Base-by-base conservation (phyloP, 2,888 invertebrate species). In the Phasia obesa region DNA sequence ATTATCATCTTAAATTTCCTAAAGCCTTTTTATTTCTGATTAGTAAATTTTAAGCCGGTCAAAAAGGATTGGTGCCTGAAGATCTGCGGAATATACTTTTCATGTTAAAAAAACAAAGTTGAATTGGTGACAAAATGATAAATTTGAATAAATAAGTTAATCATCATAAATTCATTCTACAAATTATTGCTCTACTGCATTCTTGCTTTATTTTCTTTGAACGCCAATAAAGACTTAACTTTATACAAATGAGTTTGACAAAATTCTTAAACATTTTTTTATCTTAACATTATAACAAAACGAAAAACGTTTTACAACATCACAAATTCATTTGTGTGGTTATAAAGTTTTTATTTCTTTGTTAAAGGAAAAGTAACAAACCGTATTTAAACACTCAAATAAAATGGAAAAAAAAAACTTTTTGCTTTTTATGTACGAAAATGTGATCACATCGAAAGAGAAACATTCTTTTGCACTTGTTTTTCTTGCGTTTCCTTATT, bases 401-500 rank as follows among this genome's bases (percentile, higher is more conserved):
- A 13, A 44, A 69, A 35, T 9, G 9, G 25, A 17, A n/a, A 74
- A 65, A 1, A 25, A 19, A 57, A 47, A 70, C 19, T 25, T 74
- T n/a, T 49, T 31, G 31, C 31, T 6, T 31, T 31, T 6, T 51
- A 42, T 60, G 11, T 31, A 25, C 21, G 13, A n/a, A 15, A 51
- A 49, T 21, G 25, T 19, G 19, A 23, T 9, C 6, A 38, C 6
- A 25, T 13, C 21, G 21, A n/a, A 51, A 51, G 42, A 42, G n/a
- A 42, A 42, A 42, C 15, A 42, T 13, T 42, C 15, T 42, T 7
- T 5, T 31, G 9, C 9, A 6, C 31, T 31, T 31, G 31, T 31
- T 31, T 1, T 31, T 31, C 11, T 11, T 35, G 11, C 11, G 86
- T 86, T 25, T 60, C 44, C 25, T 53, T 35, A 2, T 57, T n/a